Conservation (phyloP, 2,113 vertebrate genomes). For the Urocolius indicus region DNA sequence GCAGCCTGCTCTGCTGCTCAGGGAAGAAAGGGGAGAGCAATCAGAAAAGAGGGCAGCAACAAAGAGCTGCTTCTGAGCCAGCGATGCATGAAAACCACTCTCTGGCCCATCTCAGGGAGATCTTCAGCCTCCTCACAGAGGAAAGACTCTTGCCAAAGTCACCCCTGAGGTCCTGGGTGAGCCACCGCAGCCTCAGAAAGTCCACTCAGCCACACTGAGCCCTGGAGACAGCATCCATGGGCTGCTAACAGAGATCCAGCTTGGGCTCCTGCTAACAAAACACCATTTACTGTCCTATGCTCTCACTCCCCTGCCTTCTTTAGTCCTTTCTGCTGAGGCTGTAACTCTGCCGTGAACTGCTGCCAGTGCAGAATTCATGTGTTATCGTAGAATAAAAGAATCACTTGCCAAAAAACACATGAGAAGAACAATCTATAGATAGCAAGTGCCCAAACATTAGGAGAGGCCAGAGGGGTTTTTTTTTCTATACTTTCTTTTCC, state of each 20-base stretch:
- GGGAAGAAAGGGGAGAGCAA: background rate
- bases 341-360: background rate
- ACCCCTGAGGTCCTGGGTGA: background rate
- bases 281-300: background rate
- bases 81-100: fast-evolving
- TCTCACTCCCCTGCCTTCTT: background rate
- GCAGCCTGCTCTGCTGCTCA: background rate
- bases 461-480: background rate
- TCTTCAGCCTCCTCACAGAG: background rate
- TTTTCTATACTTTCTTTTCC: background rate
- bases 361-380: background rate
- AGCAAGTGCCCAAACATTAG: background rate
- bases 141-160: background rate
- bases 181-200: background rate
- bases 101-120: fast-evolving
- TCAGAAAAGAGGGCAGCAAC: background rate
- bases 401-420: background rate
- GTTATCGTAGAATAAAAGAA: background rate
- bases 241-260: background rate
- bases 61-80: background rate
- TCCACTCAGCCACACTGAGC: background rate
- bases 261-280: background rate
- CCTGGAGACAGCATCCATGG: background rate
- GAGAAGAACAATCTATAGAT: background rate
- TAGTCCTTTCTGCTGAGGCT: background rate